A percentile compares a stretch with the other conserved stretches of the same genome.
These are phyloP conservation scores for Megaceryle alcyon DNA, from an alignment of 2,797 vertebrate genomes.

Conservation along the genomic window DNA sequence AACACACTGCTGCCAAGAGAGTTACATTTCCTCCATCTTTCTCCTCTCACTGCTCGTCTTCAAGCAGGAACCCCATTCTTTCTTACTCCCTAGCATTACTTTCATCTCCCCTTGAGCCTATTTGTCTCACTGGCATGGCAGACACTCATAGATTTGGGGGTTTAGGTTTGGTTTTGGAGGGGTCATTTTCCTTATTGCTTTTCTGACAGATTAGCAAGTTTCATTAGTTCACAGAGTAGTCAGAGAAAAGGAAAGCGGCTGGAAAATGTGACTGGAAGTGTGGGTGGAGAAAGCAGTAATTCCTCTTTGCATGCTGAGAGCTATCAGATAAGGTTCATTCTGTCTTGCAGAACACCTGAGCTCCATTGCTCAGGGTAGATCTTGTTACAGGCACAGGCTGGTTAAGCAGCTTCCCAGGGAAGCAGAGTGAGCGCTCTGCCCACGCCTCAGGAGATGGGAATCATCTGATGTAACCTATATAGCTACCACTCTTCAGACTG, in stretches of 20 bases:
- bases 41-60: not conserved
- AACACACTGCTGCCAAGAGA: not conserved
- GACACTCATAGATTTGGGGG: not conserved
- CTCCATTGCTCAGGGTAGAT: not conserved
- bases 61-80: not conserved
- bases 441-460: not conserved
- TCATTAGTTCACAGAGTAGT: not conserved
- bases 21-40: not conserved
- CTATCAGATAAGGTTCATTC: not conserved
- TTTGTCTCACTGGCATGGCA: not conserved
- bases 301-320: not conserved
- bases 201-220: not conserved
- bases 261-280: slow-evolving; percentile 5
- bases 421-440: not conserved
- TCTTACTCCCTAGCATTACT: not conserved
- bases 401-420: not conserved
- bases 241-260: not conserved
- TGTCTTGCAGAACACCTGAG: not conserved
- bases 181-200: not conserved
- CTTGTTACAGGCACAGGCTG: not conserved
- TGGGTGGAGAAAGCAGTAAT: not conserved
- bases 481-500: not conserved
- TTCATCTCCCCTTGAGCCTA: not conserved
- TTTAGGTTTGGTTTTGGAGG: not conserved
- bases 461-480: not conserved